Percentiles rank a stretch among this genome's conserved stretches.
Conservation (phyloP, 2,113 vertebrate species). For the Apistogramma diplotaenia region DNA sequence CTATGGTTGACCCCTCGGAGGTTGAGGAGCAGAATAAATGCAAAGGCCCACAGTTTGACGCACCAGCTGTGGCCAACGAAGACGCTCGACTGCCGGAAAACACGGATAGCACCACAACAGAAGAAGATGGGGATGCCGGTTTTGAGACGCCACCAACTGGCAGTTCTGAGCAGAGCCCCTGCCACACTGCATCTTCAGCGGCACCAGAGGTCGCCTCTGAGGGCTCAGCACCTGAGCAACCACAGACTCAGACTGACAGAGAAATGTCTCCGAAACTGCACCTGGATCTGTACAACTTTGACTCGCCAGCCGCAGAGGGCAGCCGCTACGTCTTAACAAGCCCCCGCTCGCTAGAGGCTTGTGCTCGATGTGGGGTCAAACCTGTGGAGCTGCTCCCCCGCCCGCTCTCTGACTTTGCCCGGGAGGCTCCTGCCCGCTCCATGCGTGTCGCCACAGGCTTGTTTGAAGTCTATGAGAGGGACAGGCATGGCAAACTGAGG, state of each 20-base stretch:
- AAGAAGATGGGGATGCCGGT: slow-evolving; percentile 55
- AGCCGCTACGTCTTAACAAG: slow-evolving; percentile 97
- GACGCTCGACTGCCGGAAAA: slow-evolving; percentile 62
- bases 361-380: slow-evolving; percentile 91
- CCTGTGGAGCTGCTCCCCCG: slow-evolving; percentile 91
- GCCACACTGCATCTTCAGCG: slow-evolving; percentile 8
- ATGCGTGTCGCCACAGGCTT: slow-evolving; percentile 91
- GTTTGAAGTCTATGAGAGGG: slow-evolving; percentile 90
- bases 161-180: slow-evolving; percentile 61
- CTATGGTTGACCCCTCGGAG: slow-evolving; percentile 81
- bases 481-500: slow-evolving; percentile 87
- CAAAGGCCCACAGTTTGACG: slow-evolving; percentile 56
- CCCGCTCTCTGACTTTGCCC: slow-evolving; percentile 85
- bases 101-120: slow-evolving; percentile 52
- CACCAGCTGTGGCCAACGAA: slow-evolving; percentile 59
- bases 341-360: slow-evolving; percentile 95
- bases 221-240: slow-evolving; percentile 1
- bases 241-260: slow-evolving; percentile 44
- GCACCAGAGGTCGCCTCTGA: background rate
- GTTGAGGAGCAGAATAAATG: slow-evolving; percentile 74
- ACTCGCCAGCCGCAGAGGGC: slow-evolving; percentile 88
- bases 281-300: slow-evolving; percentile 95
- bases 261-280: slow-evolving; percentile 83
- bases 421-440: slow-evolving; percentile 88
- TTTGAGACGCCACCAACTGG: slow-evolving; percentile 65